Evolutionary conservation across 2,113 vertebrate genomes (phyloP).

Genomic region (Clinocottus analis): DNA sequence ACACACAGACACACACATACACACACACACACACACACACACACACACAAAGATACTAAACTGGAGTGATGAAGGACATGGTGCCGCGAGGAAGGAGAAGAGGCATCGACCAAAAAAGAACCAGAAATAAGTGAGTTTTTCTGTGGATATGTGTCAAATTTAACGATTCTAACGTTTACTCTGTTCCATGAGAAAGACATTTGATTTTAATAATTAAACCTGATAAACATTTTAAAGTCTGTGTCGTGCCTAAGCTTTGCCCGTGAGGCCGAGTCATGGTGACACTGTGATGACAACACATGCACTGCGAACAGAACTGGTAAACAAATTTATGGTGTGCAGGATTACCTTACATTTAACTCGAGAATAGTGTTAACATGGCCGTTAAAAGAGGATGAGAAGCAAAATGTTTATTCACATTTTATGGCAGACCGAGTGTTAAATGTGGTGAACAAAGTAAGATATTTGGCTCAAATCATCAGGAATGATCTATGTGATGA

Average conservation of each 20-base stretch:
- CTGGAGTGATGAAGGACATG: not conserved
- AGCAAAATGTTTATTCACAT: not conserved
- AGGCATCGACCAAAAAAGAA: not conserved
- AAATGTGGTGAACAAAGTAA: not conserved
- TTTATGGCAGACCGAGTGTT: not conserved
- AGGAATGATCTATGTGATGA: not conserved
- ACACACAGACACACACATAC: not conserved
- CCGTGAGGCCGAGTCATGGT: slow-evolving; percentile 15
- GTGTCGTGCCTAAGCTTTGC: not conserved
- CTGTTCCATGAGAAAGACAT: not conserved
- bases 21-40: not conserved
- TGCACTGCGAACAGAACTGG: no score
- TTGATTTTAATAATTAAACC: not conserved
- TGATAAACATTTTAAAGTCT: slow-evolving; percentile 8
- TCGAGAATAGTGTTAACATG: not conserved
- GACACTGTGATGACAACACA: no score
- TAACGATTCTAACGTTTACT: not conserved
- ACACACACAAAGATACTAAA: not conserved
- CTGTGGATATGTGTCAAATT: not conserved
- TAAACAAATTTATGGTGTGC: no score
- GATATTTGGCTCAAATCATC: not conserved
- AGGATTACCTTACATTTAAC: not conserved
- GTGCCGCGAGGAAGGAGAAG: not conserved
- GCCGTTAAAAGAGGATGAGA: not conserved
- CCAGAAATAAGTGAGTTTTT: not conserved